phyloP scores from a whole-genome alignment of 1,140 invertebrate species.

The Berghia stephanieae region DNA sequence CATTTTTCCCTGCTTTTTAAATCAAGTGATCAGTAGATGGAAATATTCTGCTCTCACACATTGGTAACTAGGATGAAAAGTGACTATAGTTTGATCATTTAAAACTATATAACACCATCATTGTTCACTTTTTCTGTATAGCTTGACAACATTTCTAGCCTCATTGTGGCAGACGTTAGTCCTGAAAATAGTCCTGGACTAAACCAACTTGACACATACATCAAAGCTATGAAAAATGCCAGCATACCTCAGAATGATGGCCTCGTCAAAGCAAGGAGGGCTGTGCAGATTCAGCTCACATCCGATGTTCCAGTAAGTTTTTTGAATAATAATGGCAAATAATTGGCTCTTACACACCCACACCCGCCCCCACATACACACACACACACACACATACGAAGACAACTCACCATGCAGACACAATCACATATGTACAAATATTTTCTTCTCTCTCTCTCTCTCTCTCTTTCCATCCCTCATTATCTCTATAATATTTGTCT shows the following conservation, averaged over 20 bases:
- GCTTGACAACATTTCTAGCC: conserved; percentile 80
- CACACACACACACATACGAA: background rate
- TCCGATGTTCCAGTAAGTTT: conserved; percentile 39
- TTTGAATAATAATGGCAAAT: background rate
- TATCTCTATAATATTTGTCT: too few species aligned
- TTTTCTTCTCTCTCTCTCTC: too few species aligned
- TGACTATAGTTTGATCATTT: too few species aligned
- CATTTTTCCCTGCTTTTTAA: background rate
- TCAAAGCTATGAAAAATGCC: conserved; percentile 75
- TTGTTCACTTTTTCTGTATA: conserved; percentile 57
- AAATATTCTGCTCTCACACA: background rate
- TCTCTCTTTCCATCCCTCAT: too few species aligned
- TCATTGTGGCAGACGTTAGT: conserved; percentile 86
- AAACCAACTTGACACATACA: conserved; percentile 73
- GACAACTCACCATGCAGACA: too few species aligned
- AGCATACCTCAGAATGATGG: conserved; percentile 60
- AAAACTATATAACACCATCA: too few species aligned
- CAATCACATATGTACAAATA: too few species aligned
- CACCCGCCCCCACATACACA: background rate
- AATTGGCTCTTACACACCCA: background rate
- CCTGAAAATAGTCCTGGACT: conserved; percentile 76
- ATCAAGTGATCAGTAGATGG: background rate
- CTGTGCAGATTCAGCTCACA: conserved; percentile 34
- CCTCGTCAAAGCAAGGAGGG: conserved; percentile 20
- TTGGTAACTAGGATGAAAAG: too few species aligned